These are phyloP conservation scores for Ectobius pallidus DNA, from an alignment of 2,888 invertebrate genomes.

Conservation along the genomic window DNA sequence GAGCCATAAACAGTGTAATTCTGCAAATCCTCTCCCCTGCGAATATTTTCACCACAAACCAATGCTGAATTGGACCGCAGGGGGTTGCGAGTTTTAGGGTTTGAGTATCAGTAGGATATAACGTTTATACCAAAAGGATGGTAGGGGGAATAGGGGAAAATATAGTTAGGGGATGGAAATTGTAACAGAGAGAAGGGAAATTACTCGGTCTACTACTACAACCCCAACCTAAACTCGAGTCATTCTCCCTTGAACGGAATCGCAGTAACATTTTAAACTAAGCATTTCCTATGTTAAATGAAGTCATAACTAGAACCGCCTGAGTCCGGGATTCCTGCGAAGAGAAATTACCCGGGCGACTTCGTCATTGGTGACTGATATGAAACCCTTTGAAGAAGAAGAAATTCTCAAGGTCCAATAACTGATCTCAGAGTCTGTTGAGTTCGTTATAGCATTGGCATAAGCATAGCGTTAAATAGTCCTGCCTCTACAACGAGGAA, in stretches of 20 bases:
- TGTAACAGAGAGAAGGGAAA: slow-evolving; percentile 20
- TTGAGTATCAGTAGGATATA: not conserved
- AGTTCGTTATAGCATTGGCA: too few relatives aligned
- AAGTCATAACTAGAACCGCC: slow-evolving; percentile 20
- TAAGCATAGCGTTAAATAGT: too few relatives aligned
- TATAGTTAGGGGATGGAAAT: not conserved
- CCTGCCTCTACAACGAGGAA: too few relatives aligned
- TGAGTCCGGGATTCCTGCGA: slow-evolving; percentile 5
- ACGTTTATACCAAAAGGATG: slow-evolving; percentile 4
- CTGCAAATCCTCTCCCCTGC: not conserved
- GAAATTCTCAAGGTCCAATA: too few relatives aligned
- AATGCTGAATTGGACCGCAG: slow-evolving; percentile 16
- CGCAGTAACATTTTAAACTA: slow-evolving; percentile 1
- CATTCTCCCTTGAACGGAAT: not conserved
- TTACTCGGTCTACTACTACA: slow-evolving; percentile 12
- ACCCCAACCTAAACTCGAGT: not conserved
- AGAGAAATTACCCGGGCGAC: not conserved
- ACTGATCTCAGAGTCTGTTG: too few relatives aligned
- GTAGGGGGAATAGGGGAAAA: not conserved
- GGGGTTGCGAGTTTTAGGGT: not conserved
- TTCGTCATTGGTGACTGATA: slow-evolving; percentile 11
- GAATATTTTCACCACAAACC: slow-evolving; percentile 14
- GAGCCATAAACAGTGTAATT: not conserved
- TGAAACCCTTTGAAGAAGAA: too few relatives aligned
- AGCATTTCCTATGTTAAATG: slow-evolving; percentile 13